Evolutionary conservation across 2,113 vertebrate species (phyloP), one percentile per base, ranked within the genome.

Genomic region (Anhinga anhinga): DNA sequence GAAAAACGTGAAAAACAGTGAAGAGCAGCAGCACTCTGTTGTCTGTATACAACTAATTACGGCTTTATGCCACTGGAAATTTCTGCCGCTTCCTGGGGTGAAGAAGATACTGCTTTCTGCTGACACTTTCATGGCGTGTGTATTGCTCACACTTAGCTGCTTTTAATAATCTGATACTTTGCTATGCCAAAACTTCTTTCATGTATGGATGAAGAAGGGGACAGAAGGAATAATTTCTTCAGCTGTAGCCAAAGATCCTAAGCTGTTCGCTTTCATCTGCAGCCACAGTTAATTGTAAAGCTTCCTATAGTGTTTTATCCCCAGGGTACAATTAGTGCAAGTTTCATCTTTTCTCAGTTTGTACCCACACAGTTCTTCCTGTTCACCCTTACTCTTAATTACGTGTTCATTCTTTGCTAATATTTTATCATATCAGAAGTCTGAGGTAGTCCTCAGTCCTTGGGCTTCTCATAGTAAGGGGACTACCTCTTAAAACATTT

Each of bases 151-250:
- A 69, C 77, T 84, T 93, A 81, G 83, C 49, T 92, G 81, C 94
- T 95, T 92, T 95, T 94, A 95, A 94, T 94, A 96, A 97, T 97
- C 44, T 89, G 94, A 97, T 97, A 96, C 94, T 91, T 91, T 85
- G 93, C 86, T 96, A 97, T 97, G 88, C 86, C 81, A 95, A 96
- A 94, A 94, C 93, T 93, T 89, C 94, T 96, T 97, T 97, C 87
- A 96, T 95, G 94, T 97, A 58, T 96, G 49, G 47, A 89, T 82
- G 94, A 96, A 95, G 94, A 94, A 97, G 70, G 56, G 27, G 34
- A 84, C 70, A 86, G 88, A 88, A 95, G 94, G 77, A 97, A 92
- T 93, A 94, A 87, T 95, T 95, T 95, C 86, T 95, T 97, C 86
- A 95, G 88, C 94, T 91, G 95, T 86, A 97, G 94, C 95, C 95